These are phyloP conservation scores for Chauna torquata DNA, from an alignment of 2,113 vertebrate species.

Conservation along the genomic window DNA sequence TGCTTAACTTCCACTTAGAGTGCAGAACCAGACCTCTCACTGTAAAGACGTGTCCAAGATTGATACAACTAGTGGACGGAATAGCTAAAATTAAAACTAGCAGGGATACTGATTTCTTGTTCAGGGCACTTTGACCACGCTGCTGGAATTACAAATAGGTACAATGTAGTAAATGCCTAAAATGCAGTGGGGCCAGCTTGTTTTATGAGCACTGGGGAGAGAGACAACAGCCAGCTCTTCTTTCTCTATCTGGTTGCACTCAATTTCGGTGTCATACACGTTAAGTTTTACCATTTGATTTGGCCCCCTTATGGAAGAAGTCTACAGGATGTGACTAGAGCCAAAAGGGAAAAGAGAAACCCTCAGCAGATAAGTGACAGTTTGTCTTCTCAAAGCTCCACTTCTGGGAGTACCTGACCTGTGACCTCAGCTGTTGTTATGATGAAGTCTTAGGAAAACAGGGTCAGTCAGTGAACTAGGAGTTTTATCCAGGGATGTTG, in stretches of 20 bases:
- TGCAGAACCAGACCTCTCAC: not conserved
- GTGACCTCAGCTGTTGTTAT: not conserved
- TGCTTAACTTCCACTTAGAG: not conserved
- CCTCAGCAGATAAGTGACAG: not conserved
- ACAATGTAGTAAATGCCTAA: not conserved
- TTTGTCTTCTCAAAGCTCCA: not conserved
- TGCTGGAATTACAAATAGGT: not conserved
- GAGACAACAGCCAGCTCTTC: not conserved
- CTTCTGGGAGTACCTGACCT: not conserved
- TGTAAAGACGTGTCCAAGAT: not conserved
- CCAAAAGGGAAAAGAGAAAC: not conserved
- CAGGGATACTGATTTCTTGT: not conserved
- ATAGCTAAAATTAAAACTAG: not conserved
- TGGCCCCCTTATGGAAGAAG: rapidly evolving
- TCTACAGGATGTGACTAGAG: not conserved
- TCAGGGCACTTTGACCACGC: not conserved
- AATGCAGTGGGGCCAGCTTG: not conserved
- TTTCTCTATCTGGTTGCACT: not conserved
- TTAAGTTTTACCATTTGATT: not conserved
- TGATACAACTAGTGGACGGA: not conserved
- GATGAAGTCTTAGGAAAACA: not conserved
- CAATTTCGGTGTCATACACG: not conserved
- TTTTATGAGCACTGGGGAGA: not conserved
- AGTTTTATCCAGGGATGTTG: not conserved
- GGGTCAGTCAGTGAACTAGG: not conserved